A percentile compares a stretch with the other conserved stretches of the same genome.
These are phyloP conservation scores for zebrafish (Danio rerio) DNA, from an alignment of 2,113 vertebrate species.

Conservation along the genomic window DNA sequence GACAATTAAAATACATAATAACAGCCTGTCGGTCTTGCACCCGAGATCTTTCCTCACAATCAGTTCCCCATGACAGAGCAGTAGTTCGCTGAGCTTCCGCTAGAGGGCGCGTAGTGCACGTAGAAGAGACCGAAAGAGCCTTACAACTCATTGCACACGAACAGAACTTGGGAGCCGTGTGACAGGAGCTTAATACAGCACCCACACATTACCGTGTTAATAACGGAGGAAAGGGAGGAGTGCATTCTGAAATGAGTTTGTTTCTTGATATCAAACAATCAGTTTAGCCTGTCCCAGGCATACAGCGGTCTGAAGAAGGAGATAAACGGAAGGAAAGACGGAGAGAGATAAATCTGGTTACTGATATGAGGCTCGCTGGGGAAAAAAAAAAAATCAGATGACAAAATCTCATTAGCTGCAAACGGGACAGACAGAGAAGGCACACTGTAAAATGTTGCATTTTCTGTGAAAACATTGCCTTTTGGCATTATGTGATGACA, in stretches of 20 bases:
- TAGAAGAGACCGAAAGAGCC: neutral
- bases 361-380: constrained; percentile 1
- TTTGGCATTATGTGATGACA: no score
- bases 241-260: neutral
- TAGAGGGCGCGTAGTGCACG: constrained; percentile 48
- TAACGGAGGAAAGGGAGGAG: neutral
- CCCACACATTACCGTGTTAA: constrained; percentile 2
- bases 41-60: neutral
- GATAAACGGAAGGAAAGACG: constrained; percentile 16
- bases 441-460: neutral
- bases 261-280: constrained; percentile 23
- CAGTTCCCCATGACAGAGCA: neutral
- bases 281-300: neutral
- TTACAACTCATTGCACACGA: constrained; percentile 29
- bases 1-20: neutral
- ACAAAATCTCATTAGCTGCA: constrained; percentile 25
- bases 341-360: constrained; percentile 40
- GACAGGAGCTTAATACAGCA: constrained; percentile 13
- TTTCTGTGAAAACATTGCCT: neutral
- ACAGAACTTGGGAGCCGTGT: constrained; percentile 24
- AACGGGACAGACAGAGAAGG: neutral
- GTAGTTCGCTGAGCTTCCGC: constrained; percentile 18
- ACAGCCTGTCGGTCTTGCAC: neutral
- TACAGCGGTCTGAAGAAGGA: neutral
- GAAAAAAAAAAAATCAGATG: constrained; percentile 35